These are phyloP conservation scores for Palaemon carinicauda DNA, from an alignment of 1,140 invertebrate species.

Conservation along the genomic window DNA sequence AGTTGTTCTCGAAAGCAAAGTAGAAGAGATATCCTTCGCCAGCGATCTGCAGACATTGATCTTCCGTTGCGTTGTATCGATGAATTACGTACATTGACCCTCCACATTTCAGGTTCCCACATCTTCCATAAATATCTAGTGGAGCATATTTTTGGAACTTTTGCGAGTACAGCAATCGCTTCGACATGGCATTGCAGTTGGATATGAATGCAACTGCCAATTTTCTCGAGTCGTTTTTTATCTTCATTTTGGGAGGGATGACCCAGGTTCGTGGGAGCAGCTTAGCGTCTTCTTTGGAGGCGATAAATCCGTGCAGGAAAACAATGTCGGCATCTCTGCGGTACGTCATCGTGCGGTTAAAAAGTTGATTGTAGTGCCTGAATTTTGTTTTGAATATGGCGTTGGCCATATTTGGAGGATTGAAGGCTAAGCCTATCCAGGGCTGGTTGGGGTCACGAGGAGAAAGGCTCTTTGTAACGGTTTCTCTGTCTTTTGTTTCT, in stretches of 20 bases:
- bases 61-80: neutral
- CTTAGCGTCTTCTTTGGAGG: too few species aligned
- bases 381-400: too few species aligned
- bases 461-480: too few species aligned
- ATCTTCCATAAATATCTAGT: constrained; percentile 69
- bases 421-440: too few species aligned
- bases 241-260: neutral
- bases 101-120: constrained; percentile 60
- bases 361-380: too few species aligned
- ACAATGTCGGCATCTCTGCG: too few species aligned
- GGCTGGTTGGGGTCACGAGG: too few species aligned
- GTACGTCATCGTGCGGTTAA: too few species aligned
- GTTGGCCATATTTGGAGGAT: too few species aligned
- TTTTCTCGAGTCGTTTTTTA: constrained; percentile 22
- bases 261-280: too few species aligned
- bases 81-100: neutral
- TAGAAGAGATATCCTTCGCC: constrained; percentile 66
- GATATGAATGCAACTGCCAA: constrained; percentile 67
- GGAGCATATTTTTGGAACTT: constrained; percentile 66
- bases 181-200: constrained; percentile 66
- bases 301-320: too few species aligned
- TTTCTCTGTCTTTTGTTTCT: too few species aligned
- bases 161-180: constrained; percentile 64
- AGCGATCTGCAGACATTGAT: constrained; percentile 8
- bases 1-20: constrained; percentile 67